Evolutionary conservation across 1,140 invertebrate species (phyloP).

Genomic region (Amphibalanus amphitrite): DNA sequence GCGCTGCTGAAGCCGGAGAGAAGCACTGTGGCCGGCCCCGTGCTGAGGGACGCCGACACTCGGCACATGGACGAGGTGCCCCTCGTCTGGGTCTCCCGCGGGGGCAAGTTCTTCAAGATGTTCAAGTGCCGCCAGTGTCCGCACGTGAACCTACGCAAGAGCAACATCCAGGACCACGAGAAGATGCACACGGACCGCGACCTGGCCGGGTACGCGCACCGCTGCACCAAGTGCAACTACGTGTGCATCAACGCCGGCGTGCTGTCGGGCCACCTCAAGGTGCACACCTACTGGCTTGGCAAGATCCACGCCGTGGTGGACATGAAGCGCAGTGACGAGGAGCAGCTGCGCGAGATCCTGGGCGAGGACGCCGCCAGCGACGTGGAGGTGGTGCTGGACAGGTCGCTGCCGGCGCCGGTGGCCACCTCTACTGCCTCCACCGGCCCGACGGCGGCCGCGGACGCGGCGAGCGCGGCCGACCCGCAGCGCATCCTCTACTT

Average conservation of each 20-base stretch:
- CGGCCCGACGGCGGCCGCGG: not conserved
- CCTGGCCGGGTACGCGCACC: constrained; percentile 22
- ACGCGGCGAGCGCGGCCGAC: constrained; percentile 11
- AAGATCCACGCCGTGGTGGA: constrained; percentile 51
- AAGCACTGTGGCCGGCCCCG: constrained; percentile 18
- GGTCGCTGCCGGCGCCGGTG: not conserved
- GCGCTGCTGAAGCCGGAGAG: not conserved
- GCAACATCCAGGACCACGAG: constrained; percentile 68
- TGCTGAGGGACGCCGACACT: constrained; percentile 24
- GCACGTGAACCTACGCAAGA: constrained; percentile 54
- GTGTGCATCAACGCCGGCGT: constrained; percentile 53
- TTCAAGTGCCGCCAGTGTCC: constrained; percentile 70
- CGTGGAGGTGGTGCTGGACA: constrained; percentile 7
- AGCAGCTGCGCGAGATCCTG: constrained; percentile 42
- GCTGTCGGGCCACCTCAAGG: constrained; percentile 55
- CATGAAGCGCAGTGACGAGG: constrained; percentile 38
- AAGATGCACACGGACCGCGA: constrained; percentile 50
- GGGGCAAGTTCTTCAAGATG: constrained; percentile 57
- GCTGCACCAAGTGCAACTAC: constrained; percentile 63
- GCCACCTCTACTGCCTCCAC: too few relatives aligned
- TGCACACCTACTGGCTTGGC: constrained; percentile 49
- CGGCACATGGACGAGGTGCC: constrained; percentile 34
- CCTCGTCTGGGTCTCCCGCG: constrained; percentile 49
- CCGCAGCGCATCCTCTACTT: constrained; percentile 28
- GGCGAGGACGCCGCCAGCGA: constrained; percentile 9